These are phyloP conservation scores for Pitangus sulphuratus DNA, from an alignment of 2,797 vertebrate genomes.

Conservation along the genomic window DNA sequence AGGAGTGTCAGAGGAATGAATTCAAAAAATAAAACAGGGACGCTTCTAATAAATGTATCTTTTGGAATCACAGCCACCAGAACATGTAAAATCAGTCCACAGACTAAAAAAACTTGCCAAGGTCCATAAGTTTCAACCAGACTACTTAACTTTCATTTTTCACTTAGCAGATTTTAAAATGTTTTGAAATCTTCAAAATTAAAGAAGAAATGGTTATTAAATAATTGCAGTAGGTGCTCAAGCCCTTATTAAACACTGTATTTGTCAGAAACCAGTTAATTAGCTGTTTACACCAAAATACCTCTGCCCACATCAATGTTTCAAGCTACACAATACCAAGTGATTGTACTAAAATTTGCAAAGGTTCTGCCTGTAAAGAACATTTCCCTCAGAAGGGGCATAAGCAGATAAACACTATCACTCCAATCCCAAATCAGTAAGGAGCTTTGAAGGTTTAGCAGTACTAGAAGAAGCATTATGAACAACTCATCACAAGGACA, in stretches of 20 bases:
- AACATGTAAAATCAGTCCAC: neutral
- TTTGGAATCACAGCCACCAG: neutral
- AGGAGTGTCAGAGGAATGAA: neutral
- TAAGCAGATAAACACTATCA: neutral
- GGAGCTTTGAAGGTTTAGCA: neutral
- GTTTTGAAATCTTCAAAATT: neutral
- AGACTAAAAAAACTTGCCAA: neutral
- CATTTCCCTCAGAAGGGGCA: neutral
- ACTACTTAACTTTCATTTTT: neutral
- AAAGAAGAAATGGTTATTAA: neutral
- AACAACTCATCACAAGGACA: neutral
- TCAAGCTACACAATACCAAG: neutral
- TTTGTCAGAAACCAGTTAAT: neutral
- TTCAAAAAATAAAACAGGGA: neutral
- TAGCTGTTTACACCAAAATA: neutral
- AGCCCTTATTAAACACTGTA: neutral
- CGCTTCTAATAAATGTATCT: neutral
- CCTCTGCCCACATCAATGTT: neutral
- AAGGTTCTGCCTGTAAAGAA: neutral
- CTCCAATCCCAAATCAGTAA: neutral
- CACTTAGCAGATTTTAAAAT: neutral
- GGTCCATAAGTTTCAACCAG: neutral
- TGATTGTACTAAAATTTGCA: neutral
- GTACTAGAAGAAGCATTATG: neutral
- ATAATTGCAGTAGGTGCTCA: neutral